Evolutionary conservation across 2,797 vertebrate species (phyloP).

Genomic region (Pseudochirops corinnae): DNA sequence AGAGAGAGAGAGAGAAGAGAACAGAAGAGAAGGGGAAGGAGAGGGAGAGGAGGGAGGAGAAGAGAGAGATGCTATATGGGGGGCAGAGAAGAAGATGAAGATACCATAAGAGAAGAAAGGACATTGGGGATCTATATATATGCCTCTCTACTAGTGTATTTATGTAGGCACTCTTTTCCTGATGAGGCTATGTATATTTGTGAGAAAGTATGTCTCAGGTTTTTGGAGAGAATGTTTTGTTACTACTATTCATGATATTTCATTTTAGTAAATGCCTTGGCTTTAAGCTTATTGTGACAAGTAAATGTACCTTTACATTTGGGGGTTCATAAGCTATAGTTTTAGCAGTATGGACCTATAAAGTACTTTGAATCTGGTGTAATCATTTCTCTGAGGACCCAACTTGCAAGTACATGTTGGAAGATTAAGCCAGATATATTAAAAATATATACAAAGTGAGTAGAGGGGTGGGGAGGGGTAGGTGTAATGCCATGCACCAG

Average conservation of each 20-base stretch:
- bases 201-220: not conserved
- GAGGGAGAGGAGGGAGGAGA: too few relatives aligned
- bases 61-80: too few relatives aligned
- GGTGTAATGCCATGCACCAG: too few relatives aligned
- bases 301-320: not conserved
- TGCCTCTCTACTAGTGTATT: not conserved
- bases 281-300: not conserved
- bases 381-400: not conserved
- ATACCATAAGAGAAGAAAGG: not conserved
- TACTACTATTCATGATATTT: not conserved
- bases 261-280: not conserved
- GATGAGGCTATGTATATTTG: not conserved
- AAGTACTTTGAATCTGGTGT: not conserved
- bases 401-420: not conserved
- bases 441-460: not conserved
- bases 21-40: too few relatives aligned
- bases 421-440: not conserved
- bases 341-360: not conserved
- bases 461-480: too few relatives aligned
- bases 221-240: not conserved
- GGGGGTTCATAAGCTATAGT: not conserved
- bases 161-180: not conserved
- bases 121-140: not conserved
- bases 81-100: not conserved
- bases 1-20: too few relatives aligned